Evolutionary conservation across 2,113 vertebrate genomes (phyloP).

Genomic region (Antechinus stuartii): DNA sequence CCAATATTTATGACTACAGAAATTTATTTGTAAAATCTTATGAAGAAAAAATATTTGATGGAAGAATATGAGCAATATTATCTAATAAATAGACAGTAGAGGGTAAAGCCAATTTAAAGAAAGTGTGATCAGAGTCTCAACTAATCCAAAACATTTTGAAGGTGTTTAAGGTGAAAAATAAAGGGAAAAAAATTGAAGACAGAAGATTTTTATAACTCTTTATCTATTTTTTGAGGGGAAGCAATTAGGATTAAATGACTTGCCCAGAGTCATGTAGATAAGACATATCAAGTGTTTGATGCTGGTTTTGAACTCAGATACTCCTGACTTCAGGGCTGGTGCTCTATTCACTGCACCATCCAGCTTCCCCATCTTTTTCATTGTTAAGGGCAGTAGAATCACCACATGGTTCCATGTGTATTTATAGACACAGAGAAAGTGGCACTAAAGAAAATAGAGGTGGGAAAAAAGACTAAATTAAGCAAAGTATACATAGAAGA

Average conservation of each 20-base stretch:
- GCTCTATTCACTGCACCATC: too few relatives aligned
- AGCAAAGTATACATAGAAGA: background rate
- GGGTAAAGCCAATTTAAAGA: background rate
- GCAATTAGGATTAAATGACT: too few relatives aligned
- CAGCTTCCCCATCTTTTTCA: background rate
- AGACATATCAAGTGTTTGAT: too few relatives aligned
- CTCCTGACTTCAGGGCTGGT: too few relatives aligned
- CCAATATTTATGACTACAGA: background rate
- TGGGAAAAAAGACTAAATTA: background rate
- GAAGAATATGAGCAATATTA: background rate
- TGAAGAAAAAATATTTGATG: background rate
- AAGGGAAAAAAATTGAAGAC: background rate
- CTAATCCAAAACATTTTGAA: background rate
- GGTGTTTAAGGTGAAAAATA: background rate
- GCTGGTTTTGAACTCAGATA: too few relatives aligned
- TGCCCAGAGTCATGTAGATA: too few relatives aligned
- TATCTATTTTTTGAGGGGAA: too few relatives aligned
- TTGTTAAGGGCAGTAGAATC: background rate
- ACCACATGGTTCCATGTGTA: background rate
- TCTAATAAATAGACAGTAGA: background rate
- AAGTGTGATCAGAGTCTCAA: background rate
- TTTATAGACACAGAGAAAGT: background rate
- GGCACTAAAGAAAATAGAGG: background rate
- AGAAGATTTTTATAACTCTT: background rate
- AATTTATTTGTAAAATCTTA: background rate